Evolutionary conservation across 2,113 vertebrate species (phyloP), one percentile per base, ranked within the genome.

Genomic region (Hippocampus mohnikei): DNA sequence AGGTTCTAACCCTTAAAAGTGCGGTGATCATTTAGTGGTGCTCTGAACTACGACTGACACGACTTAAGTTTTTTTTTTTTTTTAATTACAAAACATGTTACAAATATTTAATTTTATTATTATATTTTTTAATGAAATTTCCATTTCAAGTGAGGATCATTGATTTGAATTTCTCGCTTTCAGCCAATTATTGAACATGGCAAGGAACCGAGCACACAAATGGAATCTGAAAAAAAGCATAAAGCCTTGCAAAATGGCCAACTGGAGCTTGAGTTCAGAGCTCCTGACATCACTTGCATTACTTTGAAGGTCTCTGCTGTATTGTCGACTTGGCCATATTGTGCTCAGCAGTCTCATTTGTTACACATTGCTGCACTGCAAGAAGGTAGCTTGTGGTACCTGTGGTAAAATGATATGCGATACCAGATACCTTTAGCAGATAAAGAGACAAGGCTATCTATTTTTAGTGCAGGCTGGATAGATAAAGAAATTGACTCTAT

Each of bases 1-100:
- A 91, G 89, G 82, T 63, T 46, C 23, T 40, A 15, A 60, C 18
- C 48, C 8, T 60, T n/a, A 33, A 2, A n/a, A 8, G 27, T 20
- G 58, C 13, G 8, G 15, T 3, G 6, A 33, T 0, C 0, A 5
- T 33, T 60, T 33, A 23, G 5, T 56, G 53, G 3, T 56, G 53
- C 25, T 6, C 7, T 33, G 12, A 25, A 29, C 6, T 52, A 21
- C 18, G 20, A 52, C 18, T 52, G 20, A 52, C 3, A 18, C 4
- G 20, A 52, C 18, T 8, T 46, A 46, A 37, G 33, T 37, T 44
- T 13, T 37, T 37, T 6, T 37, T 37, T 37, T 33, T 33, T 44
- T 44, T 13, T 13, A 3, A 11, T 44, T 44, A 44, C 42, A 44
- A 44, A 11, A 44, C 42, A 41, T 42, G 42, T 44, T 12, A 44